Conservation (phyloP, 2,797 vertebrate species). For the Rhinogobio ventralis region DNA sequence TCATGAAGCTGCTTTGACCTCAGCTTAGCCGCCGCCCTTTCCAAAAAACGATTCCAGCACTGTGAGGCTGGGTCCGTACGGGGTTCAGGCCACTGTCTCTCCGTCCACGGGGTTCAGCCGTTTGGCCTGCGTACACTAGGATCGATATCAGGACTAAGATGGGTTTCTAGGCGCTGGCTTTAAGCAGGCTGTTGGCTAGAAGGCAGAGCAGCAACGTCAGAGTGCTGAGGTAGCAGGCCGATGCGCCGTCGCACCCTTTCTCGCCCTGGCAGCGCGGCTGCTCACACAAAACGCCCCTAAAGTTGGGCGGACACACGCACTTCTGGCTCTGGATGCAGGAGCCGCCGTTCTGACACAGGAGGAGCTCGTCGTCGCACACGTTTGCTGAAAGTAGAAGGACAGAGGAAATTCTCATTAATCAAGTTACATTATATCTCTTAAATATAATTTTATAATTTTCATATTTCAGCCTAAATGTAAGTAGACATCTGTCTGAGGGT, state of each 20-base stretch:
- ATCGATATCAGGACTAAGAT: slow-evolving; percentile 41
- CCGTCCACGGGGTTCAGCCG: slow-evolving; percentile 39
- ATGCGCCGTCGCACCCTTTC: slow-evolving; percentile 70
- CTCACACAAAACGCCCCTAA: slow-evolving; percentile 82
- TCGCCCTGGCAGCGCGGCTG: slow-evolving; percentile 75
- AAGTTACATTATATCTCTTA: neutral
- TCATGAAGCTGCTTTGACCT: slow-evolving; percentile 47
- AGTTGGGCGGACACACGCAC: slow-evolving; percentile 82
- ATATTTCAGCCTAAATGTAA: neutral
- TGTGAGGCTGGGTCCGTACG: slow-evolving; percentile 37
- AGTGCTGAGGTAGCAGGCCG: slow-evolving; percentile 59
- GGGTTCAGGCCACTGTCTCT: slow-evolving; percentile 25
- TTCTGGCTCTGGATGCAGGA: slow-evolving; percentile 86
- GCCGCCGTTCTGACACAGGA: slow-evolving; percentile 86
- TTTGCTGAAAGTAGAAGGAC: slow-evolving; percentile 73
- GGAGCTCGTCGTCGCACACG: slow-evolving; percentile 82
- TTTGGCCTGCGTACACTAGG: slow-evolving; percentile 42
- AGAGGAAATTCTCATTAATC: neutral
- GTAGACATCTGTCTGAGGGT: no score
- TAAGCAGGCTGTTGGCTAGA: slow-evolving; percentile 72
- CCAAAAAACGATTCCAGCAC: slow-evolving; percentile 49
- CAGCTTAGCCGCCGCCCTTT: slow-evolving; percentile 23
- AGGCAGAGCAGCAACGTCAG: slow-evolving; percentile 66
- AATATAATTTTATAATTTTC: neutral
- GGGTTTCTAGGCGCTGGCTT: slow-evolving; percentile 55